A percentile compares a stretch with the other conserved stretches of the same genome.
Conservation (phyloP, 2,797 vertebrate species). For the Scomberomorus guttatus region DNA sequence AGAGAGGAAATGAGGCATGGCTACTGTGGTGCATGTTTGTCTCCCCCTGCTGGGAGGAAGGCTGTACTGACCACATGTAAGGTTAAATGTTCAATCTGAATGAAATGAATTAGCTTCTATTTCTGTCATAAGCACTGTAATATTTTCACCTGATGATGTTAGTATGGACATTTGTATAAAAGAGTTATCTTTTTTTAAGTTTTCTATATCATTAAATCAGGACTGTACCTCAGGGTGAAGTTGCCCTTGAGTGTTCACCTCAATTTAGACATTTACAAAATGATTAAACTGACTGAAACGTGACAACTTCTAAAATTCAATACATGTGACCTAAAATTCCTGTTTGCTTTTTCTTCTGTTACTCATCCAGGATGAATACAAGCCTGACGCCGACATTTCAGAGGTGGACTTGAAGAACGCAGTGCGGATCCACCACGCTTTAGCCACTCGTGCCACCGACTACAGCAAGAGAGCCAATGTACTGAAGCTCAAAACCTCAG, state of each 20-base stretch:
- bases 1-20: constrained; percentile 29
- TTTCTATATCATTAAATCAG: neutral
- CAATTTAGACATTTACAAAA: neutral
- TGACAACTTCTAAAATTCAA: neutral
- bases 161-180: neutral
- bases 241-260: neutral
- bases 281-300: neutral
- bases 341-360: neutral
- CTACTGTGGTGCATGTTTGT: constrained; percentile 58
- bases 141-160: neutral
- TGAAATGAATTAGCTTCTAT: neutral
- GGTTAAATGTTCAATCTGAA: neutral
- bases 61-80: constrained; percentile 4
- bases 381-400: constrained; percentile 94
- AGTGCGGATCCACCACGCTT: constrained; percentile 94
- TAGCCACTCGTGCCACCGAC: constrained; percentile 94
- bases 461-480: constrained; percentile 97
- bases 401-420: constrained; percentile 97
- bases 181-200: neutral
- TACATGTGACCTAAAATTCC: neutral
- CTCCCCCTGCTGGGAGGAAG: constrained; percentile 76
- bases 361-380: constrained; percentile 92
- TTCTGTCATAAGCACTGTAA: neutral
- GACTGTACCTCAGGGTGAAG: neutral
- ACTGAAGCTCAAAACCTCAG: constrained; percentile 96